A percentile compares a stretch with the other conserved stretches of the same genome.
These are phyloP conservation scores for Elymnias hypermnestra DNA, from an alignment of 1,140 invertebrate species.

Conservation along the genomic window DNA sequence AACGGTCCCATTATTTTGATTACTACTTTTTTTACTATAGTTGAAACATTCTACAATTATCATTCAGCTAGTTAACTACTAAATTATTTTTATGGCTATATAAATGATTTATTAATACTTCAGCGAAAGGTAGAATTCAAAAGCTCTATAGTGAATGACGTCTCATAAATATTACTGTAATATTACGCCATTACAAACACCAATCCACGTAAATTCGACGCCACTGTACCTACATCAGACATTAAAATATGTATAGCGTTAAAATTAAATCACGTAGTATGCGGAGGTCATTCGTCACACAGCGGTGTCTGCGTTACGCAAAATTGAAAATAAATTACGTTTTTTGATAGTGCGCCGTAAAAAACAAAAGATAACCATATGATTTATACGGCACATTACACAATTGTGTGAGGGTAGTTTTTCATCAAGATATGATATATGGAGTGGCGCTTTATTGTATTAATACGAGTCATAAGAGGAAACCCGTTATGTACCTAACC, in stretches of 20 bases:
- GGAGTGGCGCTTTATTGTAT: neutral
- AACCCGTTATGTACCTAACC: no score
- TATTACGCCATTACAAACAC: neutral
- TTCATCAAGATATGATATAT: no score
- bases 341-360: conserved; percentile 1
- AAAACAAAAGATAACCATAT: neutral
- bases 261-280: conserved; percentile 5
- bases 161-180: neutral
- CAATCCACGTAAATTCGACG: neutral
- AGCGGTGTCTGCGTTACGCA: conserved; percentile 4
- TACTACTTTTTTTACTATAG: no score
- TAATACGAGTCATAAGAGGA: no score
- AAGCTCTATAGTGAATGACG: no score
- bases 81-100: no score
- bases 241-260: conserved; percentile 4
- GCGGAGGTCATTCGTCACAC: conserved; percentile 5
- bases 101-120: no score
- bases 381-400: conserved; percentile 2
- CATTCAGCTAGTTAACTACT: no score
- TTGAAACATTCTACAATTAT: no score
- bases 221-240: neutral
- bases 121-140: no score
- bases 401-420: no score
- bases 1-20: no score
- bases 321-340: conserved; percentile 7